These are phyloP conservation scores for Pseudochromis fuscus DNA, from an alignment of 2,797 vertebrate species.

Conservation along the genomic window DNA sequence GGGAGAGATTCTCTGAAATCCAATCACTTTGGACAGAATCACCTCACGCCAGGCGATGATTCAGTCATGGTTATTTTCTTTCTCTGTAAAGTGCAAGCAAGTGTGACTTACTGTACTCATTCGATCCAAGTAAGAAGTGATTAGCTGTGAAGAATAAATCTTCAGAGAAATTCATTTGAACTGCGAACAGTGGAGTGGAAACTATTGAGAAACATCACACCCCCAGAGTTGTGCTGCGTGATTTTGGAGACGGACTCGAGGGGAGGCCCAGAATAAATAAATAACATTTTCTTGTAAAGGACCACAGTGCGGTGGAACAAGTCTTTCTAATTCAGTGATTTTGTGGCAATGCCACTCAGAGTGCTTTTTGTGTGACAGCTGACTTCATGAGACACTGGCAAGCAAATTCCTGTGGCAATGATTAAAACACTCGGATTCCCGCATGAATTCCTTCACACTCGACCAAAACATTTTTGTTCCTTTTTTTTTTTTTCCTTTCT, in stretches of 20 bases:
- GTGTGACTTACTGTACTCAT: constrained; percentile 78
- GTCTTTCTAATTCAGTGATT: constrained; percentile 73
- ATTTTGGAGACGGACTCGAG: constrained; percentile 74
- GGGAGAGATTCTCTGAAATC: constrained; percentile 69
- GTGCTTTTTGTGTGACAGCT: constrained; percentile 49
- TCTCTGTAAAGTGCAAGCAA: constrained; percentile 75
- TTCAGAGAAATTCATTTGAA: constrained; percentile 77
- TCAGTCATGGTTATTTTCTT: constrained; percentile 75
- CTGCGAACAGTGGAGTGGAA: constrained; percentile 79
- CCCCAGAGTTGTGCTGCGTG: constrained; percentile 67
- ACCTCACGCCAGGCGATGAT: constrained; percentile 71
- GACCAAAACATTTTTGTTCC: constrained; percentile 10
- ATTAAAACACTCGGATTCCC: constrained; percentile 59
- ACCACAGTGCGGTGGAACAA: constrained; percentile 47
- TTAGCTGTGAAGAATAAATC: constrained; percentile 84
- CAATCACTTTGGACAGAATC: constrained; percentile 76
- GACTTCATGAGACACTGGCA: constrained; percentile 58
- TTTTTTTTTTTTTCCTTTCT: background rate
- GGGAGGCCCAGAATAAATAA: constrained; percentile 77
- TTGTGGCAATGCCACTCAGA: constrained; percentile 53
- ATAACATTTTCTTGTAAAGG: constrained; percentile 69
- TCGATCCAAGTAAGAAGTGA: constrained; percentile 81
- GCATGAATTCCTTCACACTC: constrained; percentile 26
- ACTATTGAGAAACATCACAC: constrained; percentile 79
- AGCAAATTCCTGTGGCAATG: constrained; percentile 55